Evolutionary conservation across 2,888 invertebrate species (phyloP).

Genomic region (Xestobium rufovillosum): DNA sequence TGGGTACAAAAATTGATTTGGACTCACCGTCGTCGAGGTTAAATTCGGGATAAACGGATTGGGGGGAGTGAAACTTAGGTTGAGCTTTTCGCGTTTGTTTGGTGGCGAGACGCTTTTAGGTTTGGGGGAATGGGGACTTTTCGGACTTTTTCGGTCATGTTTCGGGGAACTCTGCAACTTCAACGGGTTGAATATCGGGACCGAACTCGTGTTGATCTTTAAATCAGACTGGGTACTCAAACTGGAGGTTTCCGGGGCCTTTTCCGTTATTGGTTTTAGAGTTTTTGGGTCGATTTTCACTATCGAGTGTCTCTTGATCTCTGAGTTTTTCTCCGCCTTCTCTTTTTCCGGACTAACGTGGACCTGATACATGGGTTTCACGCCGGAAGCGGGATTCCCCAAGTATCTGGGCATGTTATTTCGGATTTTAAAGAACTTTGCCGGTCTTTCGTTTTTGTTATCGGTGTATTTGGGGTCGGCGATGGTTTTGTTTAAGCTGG

Average conservation of each 20-base stretch:
- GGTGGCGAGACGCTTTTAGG: conserved; percentile 25
- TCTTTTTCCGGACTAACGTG: conserved; percentile 40
- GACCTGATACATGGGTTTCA: conserved; percentile 53
- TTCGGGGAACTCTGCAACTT: conserved; percentile 39
- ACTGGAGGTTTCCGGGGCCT: conserved; percentile 36
- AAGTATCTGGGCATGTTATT: conserved; percentile 49
- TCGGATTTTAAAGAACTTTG: conserved; percentile 52
- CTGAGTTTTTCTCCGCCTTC: conserved; percentile 29
- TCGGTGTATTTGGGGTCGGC: conserved; percentile 26
- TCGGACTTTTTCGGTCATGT: conserved; percentile 36
- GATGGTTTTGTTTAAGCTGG: conserved; percentile 36
- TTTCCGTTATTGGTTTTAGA: conserved; percentile 46
- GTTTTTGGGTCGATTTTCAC: conserved; percentile 54
- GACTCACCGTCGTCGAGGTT: conserved; percentile 38
- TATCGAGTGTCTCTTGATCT: conserved; percentile 42
- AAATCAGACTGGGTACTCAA: conserved; percentile 28
- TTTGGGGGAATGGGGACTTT: conserved; percentile 39
- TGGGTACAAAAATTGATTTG: conserved; percentile 39
- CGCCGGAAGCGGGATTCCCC: conserved; percentile 53
- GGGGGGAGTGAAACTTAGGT: conserved; percentile 40
- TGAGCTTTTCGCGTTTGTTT: conserved; percentile 31
- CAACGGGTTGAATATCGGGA: conserved; percentile 42
- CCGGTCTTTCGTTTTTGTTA: conserved; percentile 40
- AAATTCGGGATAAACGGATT: conserved; percentile 43
- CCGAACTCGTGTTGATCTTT: conserved; percentile 43